Evolutionary conservation across 2,888 invertebrate species (phyloP), one percentile per base, ranked within the genome.

Genomic region (Drosophila conformis): DNA sequence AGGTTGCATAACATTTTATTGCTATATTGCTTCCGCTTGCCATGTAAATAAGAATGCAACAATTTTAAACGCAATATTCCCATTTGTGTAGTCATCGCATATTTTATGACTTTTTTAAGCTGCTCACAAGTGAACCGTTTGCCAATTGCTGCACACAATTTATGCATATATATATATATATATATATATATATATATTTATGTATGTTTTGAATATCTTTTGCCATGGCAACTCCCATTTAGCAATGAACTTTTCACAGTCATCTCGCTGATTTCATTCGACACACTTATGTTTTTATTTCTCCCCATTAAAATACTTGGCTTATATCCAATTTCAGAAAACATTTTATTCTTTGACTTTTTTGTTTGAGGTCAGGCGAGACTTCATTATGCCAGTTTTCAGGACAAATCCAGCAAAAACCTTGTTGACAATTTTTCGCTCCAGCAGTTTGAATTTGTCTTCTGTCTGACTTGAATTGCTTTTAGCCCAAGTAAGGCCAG

Each of bases 231-330:
- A 33, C 66, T 52, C 57, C 56, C 59, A 70, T 75, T 87, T 72
- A 40, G 64, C 61, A 56, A 70, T 84, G 75, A 82, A 80, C 51
- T 71, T 78, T 69, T 69, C 60, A 56, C 58, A 79, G 87, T 69
- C 86, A 84, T 57, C 78, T 78, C 72, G 78, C 72, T 85, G 80
- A 85, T 80, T 87, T 83, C 83, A 76, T 73, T 73, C 73, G 65
- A 46, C 73, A 69, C 54, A 66, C 65, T 65, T 83, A 56, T 64
- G 56, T 48, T 38, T 51, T 56, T 61, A 49, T 73, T 73, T 56
- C 66, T 76, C 48, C 62, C 82, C 73, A 77, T 79, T 79, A 81
- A 73, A 79, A 71, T 70, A 74, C 63, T 83, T 85, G 88, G 88
- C 86, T 58, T 62, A 49, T 56, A 70, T 86, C 84, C 85, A 85